Conservation (phyloP, 2,113 vertebrate genomes). For the Ancistrus triradiatus region DNA sequence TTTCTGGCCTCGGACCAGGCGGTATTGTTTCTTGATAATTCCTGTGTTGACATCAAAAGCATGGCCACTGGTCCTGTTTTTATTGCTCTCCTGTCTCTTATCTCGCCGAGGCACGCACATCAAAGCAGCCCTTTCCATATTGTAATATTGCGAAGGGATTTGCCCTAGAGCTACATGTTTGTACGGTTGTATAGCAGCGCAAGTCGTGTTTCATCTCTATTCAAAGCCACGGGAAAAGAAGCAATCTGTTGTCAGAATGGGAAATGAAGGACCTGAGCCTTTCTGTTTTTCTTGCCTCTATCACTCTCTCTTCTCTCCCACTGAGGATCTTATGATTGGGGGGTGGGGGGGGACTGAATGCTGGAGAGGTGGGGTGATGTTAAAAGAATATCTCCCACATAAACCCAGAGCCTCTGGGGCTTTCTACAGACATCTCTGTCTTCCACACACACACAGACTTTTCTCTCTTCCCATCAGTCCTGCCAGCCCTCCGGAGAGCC, state of each 20-base stretch:
- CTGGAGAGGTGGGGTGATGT: constrained; percentile 34
- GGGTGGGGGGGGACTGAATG: constrained; percentile 37
- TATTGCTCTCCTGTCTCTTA: constrained; percentile 45
- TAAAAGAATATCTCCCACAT: constrained; percentile 41
- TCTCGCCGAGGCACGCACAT: constrained; percentile 52
- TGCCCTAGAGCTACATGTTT: constrained; percentile 40
- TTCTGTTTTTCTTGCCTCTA: constrained; percentile 57
- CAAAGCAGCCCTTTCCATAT: constrained; percentile 50
- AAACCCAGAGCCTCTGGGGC: constrained; percentile 36
- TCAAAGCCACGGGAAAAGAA: constrained; percentile 52
- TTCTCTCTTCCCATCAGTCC: constrained; percentile 18
- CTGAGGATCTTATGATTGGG: constrained; percentile 50
- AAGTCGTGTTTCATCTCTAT: constrained; percentile 55
- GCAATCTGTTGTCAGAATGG: constrained; percentile 55
- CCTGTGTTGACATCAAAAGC: constrained; percentile 50
- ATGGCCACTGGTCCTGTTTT: constrained; percentile 48
- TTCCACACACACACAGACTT: constrained; percentile 18
- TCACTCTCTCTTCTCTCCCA: background rate
- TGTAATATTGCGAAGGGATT: constrained; percentile 47
- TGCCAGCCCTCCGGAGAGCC: constrained; percentile 25
- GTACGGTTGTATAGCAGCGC: constrained; percentile 48
- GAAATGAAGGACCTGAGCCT: constrained; percentile 57
- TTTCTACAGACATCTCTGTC: constrained; percentile 33
- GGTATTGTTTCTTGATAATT: constrained; percentile 44
- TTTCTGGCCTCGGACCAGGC: constrained; percentile 25